These are phyloP conservation scores for Emberiza fucata DNA, from an alignment of 2,113 vertebrate species.

Conservation along the genomic window DNA sequence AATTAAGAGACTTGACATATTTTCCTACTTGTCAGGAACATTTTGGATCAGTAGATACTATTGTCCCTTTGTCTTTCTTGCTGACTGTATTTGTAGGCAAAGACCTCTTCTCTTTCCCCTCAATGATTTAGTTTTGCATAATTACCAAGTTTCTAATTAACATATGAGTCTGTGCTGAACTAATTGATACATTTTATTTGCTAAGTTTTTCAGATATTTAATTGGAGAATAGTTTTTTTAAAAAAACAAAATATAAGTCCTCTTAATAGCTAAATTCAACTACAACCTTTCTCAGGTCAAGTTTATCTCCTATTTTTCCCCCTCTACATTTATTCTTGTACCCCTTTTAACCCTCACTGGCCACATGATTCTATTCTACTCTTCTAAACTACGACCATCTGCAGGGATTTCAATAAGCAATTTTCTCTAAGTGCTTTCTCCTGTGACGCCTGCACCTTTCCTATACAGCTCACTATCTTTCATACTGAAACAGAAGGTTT, in stretches of 20 bases:
- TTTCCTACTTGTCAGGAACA: neutral
- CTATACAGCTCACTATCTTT: neutral
- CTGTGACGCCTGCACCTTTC: neutral
- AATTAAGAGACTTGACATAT: neutral
- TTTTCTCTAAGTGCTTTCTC: constrained; percentile 16
- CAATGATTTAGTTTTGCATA: neutral
- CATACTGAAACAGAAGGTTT: neutral
- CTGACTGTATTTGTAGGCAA: neutral
- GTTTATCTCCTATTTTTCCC: neutral
- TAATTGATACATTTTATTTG: neutral
- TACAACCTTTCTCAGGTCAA: neutral
- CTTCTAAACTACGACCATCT: neutral
- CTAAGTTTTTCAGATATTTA: neutral
- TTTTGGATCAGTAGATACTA: neutral
- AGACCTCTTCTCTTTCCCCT: neutral
- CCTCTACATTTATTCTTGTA: neutral
- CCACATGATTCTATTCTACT: neutral
- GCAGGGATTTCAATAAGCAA: neutral
- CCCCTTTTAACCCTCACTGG: neutral
- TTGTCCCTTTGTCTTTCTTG: neutral
- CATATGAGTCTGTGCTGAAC: neutral
- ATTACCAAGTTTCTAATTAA: neutral
- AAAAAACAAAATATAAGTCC: neutral
- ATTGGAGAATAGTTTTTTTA: neutral
- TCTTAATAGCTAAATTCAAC: neutral